Percentiles rank a stretch among this genome's conserved stretches.
Conservation (phyloP, 2,113 vertebrate genomes). For the Toxotes jaculatrix region DNA sequence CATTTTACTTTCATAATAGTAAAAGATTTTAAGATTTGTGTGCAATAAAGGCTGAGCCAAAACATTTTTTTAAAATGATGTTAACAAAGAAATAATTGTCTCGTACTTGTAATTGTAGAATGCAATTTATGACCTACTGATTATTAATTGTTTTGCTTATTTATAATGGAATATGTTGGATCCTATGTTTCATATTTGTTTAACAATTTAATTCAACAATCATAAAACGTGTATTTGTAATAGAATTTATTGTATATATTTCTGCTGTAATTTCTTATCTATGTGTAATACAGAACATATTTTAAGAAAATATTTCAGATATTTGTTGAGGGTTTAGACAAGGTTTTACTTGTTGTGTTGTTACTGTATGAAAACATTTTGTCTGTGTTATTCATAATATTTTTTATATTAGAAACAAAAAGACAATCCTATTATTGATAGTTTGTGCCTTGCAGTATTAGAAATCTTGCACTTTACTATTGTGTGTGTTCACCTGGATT, state of each 20-base stretch:
- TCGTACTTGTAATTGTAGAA: conserved; percentile 51
- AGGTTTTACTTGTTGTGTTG: conserved; percentile 86
- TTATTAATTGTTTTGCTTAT: conserved; percentile 48
- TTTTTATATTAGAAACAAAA: conserved; percentile 72
- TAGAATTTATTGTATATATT: conserved; percentile 65
- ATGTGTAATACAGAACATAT: conserved; percentile 62
- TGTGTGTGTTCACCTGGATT: conserved; percentile 51
- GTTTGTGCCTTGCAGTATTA: conserved; percentile 86
- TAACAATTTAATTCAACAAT: conserved; percentile 40
- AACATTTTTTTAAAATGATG: conserved; percentile 51
- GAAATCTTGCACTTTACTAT: conserved; percentile 78
- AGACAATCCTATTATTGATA: conserved; percentile 72
- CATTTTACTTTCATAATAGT: conserved; percentile 1
- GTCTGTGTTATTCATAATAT: conserved; percentile 56
- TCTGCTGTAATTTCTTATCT: conserved; percentile 61
- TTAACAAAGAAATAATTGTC: conserved; percentile 39
- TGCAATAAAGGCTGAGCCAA: conserved; percentile 80
- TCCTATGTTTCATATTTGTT: conserved; percentile 55
- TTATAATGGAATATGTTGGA: conserved; percentile 59
- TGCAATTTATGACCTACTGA: conserved; percentile 24
- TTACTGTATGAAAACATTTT: conserved; percentile 74
- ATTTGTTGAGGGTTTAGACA: conserved; percentile 75
- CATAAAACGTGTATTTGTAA: conserved; percentile 70
- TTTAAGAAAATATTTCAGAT: conserved; percentile 65
- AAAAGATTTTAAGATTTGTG: conserved; percentile 38